Conservation (phyloP, 1,140 invertebrate genomes). For the Leucophenga varia region DNA sequence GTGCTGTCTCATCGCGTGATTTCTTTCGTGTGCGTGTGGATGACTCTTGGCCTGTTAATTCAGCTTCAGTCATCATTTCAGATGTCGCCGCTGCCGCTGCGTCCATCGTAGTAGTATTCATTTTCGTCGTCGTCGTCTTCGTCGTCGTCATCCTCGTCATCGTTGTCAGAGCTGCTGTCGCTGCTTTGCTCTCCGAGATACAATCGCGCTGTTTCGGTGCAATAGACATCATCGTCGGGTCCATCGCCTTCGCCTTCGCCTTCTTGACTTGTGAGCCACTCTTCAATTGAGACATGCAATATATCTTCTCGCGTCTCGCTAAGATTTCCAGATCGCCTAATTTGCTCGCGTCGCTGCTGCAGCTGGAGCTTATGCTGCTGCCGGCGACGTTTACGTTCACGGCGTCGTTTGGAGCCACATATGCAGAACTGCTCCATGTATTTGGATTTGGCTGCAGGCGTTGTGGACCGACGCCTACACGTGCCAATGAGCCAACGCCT, state of each 20-base stretch:
- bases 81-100: slow-evolving; percentile 18
- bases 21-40: slow-evolving; percentile 16
- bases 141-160: slow-evolving; percentile 52
- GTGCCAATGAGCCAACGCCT: slow-evolving; percentile 40
- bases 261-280: slow-evolving; percentile 52
- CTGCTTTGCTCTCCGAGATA: slow-evolving; percentile 35
- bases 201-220: slow-evolving; percentile 29
- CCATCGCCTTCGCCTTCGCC: slow-evolving; percentile 35
- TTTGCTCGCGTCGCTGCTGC: slow-evolving; percentile 49
- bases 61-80: slow-evolving; percentile 43
- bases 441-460: slow-evolving; percentile 41
- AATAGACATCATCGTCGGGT: slow-evolving; percentile 15
- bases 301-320: slow-evolving; percentile 57
- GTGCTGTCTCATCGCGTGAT: slow-evolving; percentile 28
- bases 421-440: slow-evolving; percentile 56
- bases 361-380: slow-evolving; percentile 42
- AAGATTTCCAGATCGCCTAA: slow-evolving; percentile 57
- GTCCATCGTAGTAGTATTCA: slow-evolving; percentile 53
- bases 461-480: slow-evolving; percentile 33
- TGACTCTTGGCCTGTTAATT: too few species aligned
- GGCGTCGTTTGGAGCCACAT: slow-evolving; percentile 39
- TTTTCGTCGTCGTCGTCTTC: slow-evolving; percentile 25
- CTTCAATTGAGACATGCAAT: slow-evolving; percentile 57
- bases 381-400: slow-evolving; percentile 34
- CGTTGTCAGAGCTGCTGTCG: slow-evolving; percentile 47